A percentile compares a stretch with the other conserved stretches of the same genome.
Evolutionary conservation across 2,888 invertebrate species (phyloP).

Genomic region (Mycogona germanica): DNA sequence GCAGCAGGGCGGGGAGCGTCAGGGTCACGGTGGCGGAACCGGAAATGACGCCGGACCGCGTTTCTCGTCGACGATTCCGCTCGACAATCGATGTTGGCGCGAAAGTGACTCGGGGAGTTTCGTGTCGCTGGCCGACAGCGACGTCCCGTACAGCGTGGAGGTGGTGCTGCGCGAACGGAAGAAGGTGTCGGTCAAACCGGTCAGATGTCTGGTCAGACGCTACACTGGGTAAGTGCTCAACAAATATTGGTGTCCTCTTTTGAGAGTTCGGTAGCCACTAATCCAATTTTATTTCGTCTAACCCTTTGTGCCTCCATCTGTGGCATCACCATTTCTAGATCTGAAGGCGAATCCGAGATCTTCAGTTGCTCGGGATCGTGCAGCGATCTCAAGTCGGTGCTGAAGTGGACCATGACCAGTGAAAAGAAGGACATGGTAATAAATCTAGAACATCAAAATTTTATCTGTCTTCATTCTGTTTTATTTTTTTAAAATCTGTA

Average conservation of each 20-base stretch:
- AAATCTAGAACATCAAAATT: background rate
- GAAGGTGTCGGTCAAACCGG: slow-evolving; percentile 40
- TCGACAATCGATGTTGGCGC: slow-evolving; percentile 11
- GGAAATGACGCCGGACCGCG: background rate
- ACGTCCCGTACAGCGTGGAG: slow-evolving; percentile 30
- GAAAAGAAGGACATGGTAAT: slow-evolving; percentile 27
- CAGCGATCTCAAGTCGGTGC: slow-evolving; percentile 40
- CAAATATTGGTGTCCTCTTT: background rate
- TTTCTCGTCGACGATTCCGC: background rate
- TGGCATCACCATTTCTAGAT: slow-evolving; percentile 23
- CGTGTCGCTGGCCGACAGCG: slow-evolving; percentile 25
- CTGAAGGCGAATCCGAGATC: slow-evolving; percentile 31
- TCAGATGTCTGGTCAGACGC: slow-evolving; percentile 33
- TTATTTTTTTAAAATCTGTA: too few relatives aligned
- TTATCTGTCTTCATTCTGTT: background rate
- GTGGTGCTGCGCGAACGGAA: slow-evolving; percentile 37
- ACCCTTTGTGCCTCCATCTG: background rate
- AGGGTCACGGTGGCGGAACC: background rate
- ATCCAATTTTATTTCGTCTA: background rate
- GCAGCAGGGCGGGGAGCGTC: background rate
- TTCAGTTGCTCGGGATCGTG: slow-evolving; percentile 39
- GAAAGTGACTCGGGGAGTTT: slow-evolving; percentile 26
- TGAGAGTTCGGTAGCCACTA: background rate
- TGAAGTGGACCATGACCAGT: slow-evolving; percentile 37
- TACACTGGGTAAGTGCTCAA: slow-evolving; percentile 6